These are phyloP conservation scores for Aplidium turbinatum DNA, from an alignment of 23 tunicate genomes.

Conservation along the genomic window DNA sequence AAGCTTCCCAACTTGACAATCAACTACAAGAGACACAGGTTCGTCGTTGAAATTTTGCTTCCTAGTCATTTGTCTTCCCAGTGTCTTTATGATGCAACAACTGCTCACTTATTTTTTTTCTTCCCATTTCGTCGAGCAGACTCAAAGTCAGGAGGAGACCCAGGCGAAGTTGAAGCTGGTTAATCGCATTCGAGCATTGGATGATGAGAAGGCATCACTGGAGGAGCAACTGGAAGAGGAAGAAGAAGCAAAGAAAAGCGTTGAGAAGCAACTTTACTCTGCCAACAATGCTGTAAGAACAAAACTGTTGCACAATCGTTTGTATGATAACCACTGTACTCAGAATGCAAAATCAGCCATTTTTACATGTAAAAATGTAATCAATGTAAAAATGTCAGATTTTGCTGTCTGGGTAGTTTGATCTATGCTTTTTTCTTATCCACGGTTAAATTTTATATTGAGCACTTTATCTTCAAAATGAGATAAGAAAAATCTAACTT, in stretches of 20 bases:
- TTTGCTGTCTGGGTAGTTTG: too few species aligned
- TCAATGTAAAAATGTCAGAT: too few species aligned
- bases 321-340: background rate
- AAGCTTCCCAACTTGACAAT: constrained; percentile 75
- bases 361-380: background rate
- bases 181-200: constrained; percentile 49
- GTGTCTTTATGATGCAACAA: background rate
- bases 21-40: constrained; percentile 88
- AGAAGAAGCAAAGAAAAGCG: constrained; percentile 78
- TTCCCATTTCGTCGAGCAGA: too few species aligned
- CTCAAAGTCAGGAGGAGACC: constrained; percentile 79
- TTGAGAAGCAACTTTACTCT: constrained; percentile 72
- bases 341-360: background rate
- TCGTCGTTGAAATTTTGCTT: constrained; percentile 8
- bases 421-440: too few species aligned
- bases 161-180: constrained; percentile 84
- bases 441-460: too few species aligned
- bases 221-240: constrained; percentile 98
- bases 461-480: too few species aligned
- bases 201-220: constrained; percentile 75
- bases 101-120: too few species aligned
- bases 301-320: background rate
- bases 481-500: background rate
- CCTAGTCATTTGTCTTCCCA: background rate
- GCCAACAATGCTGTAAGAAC: constrained; percentile 64